Evolutionary conservation across 2,113 vertebrate species (phyloP).

Genomic region (Neoarius graeffei): DNA sequence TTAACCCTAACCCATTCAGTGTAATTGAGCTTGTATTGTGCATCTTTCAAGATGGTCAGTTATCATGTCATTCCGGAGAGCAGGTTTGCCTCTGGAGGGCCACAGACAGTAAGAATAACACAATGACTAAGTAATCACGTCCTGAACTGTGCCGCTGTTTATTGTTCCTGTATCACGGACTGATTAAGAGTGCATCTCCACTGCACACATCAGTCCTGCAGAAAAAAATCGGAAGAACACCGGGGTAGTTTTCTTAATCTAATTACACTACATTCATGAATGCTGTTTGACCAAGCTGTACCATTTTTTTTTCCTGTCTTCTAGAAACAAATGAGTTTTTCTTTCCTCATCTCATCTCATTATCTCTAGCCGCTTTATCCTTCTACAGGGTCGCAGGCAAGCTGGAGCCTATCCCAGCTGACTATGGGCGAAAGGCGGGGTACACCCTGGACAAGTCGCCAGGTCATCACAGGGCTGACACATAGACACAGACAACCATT

Average conservation of each 20-base stretch:
- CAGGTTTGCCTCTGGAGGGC: constrained; percentile 33
- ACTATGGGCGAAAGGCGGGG: too few species aligned
- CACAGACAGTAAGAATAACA: constrained; percentile 65
- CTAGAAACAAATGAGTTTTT: background rate
- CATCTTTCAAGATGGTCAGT: constrained; percentile 50
- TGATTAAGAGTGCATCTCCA: constrained; percentile 46
- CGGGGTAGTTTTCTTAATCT: constrained; percentile 13
- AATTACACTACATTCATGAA: constrained; percentile 7
- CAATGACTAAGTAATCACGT: constrained; percentile 57
- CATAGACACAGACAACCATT: too few species aligned
- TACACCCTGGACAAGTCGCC: too few species aligned
- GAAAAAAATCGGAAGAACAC: background rate
- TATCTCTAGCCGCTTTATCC: too few species aligned
- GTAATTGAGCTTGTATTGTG: constrained; percentile 46
- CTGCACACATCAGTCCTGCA: background rate
- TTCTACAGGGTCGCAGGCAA: too few species aligned
- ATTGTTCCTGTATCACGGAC: constrained; percentile 54
- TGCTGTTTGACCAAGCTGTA: constrained; percentile 15
- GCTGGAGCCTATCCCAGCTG: too few species aligned
- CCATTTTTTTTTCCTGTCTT: background rate
- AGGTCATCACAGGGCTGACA: too few species aligned
- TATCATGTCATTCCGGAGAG: constrained; percentile 46
- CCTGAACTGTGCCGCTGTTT: constrained; percentile 58
- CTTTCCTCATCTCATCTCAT: too few species aligned
- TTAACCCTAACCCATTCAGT: constrained; percentile 6